A percentile compares a stretch with the other conserved stretches of the same genome.
These are phyloP conservation scores for Pseudomyrmex pallidus DNA, from an alignment of 1,140 invertebrate genomes.

Conservation along the genomic window DNA sequence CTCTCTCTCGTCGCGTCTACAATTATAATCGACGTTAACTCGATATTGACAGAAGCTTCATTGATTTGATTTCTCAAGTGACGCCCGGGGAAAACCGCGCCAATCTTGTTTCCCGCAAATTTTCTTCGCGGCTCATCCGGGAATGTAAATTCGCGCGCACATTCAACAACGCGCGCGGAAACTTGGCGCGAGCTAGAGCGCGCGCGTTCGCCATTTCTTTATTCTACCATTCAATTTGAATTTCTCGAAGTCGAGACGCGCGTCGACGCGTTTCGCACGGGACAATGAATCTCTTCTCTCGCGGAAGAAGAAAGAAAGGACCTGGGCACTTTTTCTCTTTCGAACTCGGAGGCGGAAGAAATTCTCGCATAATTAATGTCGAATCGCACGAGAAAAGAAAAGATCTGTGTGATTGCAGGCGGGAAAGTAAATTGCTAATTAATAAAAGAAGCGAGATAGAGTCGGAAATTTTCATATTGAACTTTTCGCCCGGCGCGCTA, in stretches of 20 bases:
- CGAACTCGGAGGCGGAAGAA: constrained; percentile 23
- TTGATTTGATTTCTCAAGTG: constrained; percentile 51
- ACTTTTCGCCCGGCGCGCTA: constrained; percentile 24
- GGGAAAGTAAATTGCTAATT: constrained; percentile 54
- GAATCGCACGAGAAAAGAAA: constrained; percentile 1
- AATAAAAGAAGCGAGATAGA: constrained; percentile 40
- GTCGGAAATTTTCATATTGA: constrained; percentile 53
- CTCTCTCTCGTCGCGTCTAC: constrained; percentile 12
- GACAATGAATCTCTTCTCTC: constrained; percentile 20
- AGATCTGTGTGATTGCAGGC: constrained; percentile 16
- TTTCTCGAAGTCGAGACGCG: not conserved
- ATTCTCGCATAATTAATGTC: constrained; percentile 56
- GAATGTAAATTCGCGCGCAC: constrained; percentile 41
- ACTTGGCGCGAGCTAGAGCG: not conserved
- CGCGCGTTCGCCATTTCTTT: not conserved
- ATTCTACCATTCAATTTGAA: constrained; percentile 20
- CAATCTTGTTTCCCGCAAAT: not conserved
- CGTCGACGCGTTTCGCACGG: not conserved
- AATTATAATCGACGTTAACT: constrained; percentile 59
- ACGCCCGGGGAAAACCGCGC: constrained; percentile 24
- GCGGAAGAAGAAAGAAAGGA: not conserved
- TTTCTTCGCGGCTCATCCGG: constrained; percentile 2
- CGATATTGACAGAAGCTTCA: constrained; percentile 51
- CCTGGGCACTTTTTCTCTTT: not conserved
- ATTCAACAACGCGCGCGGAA: constrained; percentile 7